A percentile compares a stretch with the other conserved stretches of the same genome.
Conservation (phyloP, 53 echinoderm and acorn worm species). For the Astropecten irregularis region DNA sequence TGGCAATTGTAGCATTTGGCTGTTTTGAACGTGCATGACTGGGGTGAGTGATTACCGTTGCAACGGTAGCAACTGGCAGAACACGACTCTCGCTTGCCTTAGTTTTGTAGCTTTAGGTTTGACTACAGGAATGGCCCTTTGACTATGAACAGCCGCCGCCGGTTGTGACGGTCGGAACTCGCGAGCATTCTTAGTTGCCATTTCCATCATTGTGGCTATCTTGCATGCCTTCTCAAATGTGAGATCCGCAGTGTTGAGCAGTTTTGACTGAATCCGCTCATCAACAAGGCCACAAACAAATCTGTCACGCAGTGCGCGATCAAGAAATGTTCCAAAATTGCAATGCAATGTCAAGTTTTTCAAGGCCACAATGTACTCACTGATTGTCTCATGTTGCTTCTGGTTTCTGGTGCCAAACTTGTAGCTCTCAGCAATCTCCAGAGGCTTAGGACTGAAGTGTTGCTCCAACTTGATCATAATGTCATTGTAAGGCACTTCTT, state of each 20-base stretch:
- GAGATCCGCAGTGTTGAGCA: slow-evolving; percentile 31
- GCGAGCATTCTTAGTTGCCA: slow-evolving; percentile 36
- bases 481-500: slow-evolving; percentile 8
- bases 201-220: slow-evolving; percentile 37
- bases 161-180: slow-evolving; percentile 21
- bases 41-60: slow-evolving; percentile 19
- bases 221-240: slow-evolving; percentile 49
- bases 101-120: neutral
- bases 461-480: slow-evolving; percentile 8
- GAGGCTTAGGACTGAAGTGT: slow-evolving; percentile 47
- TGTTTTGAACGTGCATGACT: slow-evolving; percentile 18
- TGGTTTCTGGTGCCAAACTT: slow-evolving; percentile 58
- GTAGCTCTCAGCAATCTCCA: slow-evolving; percentile 57
- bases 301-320: slow-evolving; percentile 40
- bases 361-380: slow-evolving; percentile 37
- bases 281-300: slow-evolving; percentile 59
- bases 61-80: slow-evolving; percentile 27
- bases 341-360: slow-evolving; percentile 43
- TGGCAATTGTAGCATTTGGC: slow-evolving; percentile 58
- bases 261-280: slow-evolving; percentile 54
- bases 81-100: neutral
- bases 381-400: neutral
- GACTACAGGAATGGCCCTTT: neutral
- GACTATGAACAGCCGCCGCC: slow-evolving; percentile 22
- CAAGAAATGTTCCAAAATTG: slow-evolving; percentile 56